phyloP scores from a whole-genome alignment of 2,888 invertebrate genomes.

The Dolichopus griseipennis region DNA sequence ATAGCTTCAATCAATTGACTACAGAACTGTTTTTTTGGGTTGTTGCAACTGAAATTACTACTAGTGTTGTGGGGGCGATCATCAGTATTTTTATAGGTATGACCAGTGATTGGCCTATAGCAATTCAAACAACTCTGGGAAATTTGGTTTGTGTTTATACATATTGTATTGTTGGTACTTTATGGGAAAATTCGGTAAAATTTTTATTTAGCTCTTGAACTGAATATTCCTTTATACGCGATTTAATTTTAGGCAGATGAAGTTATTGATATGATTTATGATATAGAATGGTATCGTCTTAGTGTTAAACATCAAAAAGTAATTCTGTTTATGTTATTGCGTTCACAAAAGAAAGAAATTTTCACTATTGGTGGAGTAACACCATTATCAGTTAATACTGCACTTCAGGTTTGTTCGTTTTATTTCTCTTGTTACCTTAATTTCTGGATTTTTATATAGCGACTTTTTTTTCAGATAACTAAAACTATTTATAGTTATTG shows the following conservation, averaged over 20 bases:
- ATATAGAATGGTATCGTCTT: slow-evolving; percentile 7
- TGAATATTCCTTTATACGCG: no score
- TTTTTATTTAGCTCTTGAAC: background rate
- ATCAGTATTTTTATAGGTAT: background rate
- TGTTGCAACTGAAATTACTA: background rate
- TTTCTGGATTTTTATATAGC: background rate
- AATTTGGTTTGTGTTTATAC: background rate
- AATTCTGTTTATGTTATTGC: background rate
- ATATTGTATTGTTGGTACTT: background rate
- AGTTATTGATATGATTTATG: background rate
- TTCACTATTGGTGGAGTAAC: slow-evolving; percentile 1
- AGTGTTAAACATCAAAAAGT: background rate
- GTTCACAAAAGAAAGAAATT: background rate
- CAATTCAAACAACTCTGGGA: background rate
- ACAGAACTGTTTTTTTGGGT: background rate
- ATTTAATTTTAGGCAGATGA: background rate
- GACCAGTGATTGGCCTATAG: background rate
- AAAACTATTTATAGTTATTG: slow-evolving; percentile 12
- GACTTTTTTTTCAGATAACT: background rate
- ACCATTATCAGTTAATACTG: slow-evolving; percentile 11
- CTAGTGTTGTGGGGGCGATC: background rate
- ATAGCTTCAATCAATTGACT: no score
- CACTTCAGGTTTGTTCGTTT: slow-evolving; percentile 2
- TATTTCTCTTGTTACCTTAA: no score
- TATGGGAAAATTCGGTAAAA: background rate